Conservation (phyloP, 2,113 vertebrate genomes). For the Microtus richardsoni region DNA sequence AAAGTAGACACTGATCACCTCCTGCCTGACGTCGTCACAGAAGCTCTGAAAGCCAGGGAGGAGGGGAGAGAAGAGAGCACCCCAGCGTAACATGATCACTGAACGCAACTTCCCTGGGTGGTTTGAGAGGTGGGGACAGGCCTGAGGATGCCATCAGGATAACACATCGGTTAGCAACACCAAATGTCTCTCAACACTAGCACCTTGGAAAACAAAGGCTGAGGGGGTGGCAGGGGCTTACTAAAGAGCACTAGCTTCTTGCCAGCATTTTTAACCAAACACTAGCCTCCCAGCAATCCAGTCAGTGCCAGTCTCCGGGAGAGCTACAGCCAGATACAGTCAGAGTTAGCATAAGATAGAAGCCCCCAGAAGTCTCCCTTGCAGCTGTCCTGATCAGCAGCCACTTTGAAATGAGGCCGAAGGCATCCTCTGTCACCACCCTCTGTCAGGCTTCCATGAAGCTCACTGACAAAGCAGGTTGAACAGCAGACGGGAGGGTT, state of each 20-base stretch:
- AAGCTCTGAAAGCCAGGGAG: neutral
- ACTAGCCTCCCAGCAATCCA: constrained; percentile 55
- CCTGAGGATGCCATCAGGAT: neutral
- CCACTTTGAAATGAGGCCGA: constrained; percentile 67
- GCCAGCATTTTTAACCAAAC: constrained; percentile 65
- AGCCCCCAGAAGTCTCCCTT: constrained; percentile 65
- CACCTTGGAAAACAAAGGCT: constrained; percentile 17
- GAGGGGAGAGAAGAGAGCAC: neutral
- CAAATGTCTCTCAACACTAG: neutral
- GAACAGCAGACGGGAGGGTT: neutral
- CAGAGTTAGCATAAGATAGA: constrained; percentile 7
- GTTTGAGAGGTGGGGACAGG: neutral
- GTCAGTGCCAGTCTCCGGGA: constrained; percentile 54
- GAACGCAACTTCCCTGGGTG: neutral
- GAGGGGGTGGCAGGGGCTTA: accelerated
- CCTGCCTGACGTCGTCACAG: constrained; percentile 71
- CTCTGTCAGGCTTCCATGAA: neutral
- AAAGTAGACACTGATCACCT: constrained; percentile 61
- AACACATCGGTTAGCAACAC: neutral
- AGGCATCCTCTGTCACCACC: constrained; percentile 49
- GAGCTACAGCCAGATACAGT: constrained; percentile 61
- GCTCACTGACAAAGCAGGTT: constrained; percentile 56
- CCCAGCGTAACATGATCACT: neutral
- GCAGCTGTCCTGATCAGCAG: constrained; percentile 71
- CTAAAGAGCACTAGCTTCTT: constrained; percentile 41